Conservation (phyloP, 2,113 vertebrate species). For the Scalopus aquaticus region DNA sequence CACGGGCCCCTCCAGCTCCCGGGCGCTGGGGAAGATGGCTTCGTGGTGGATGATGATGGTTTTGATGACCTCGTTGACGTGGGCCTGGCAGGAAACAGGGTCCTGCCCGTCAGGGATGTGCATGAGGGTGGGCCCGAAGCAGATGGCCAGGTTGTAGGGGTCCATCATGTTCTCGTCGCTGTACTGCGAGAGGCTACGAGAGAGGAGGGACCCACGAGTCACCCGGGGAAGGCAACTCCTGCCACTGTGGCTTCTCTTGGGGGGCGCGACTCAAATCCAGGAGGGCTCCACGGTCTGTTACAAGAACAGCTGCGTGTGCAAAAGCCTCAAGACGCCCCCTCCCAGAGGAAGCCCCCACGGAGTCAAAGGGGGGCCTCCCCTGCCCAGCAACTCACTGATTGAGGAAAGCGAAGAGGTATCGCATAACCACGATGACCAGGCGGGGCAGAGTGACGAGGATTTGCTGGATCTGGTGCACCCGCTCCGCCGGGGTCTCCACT, state of each 20-base stretch:
- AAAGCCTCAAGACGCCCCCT: neutral
- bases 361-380: neutral
- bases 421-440: conserved; percentile 96
- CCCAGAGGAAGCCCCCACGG: neutral
- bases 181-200: conserved; percentile 94
- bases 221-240: conserved; percentile 19
- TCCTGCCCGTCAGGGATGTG: conserved; percentile 98
- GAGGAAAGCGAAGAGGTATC: conserved; percentile 99
- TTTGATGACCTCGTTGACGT: conserved; percentile 99
- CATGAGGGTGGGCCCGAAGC: conserved; percentile 99
- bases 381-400: conserved; percentile 92
- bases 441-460: conserved; percentile 93
- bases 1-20: conserved; percentile 95
- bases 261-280: neutral
- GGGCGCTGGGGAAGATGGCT: conserved; percentile 93
- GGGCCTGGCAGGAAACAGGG: conserved; percentile 97
- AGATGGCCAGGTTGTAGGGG: conserved; percentile 98
- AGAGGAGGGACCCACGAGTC: conserved; percentile 48
- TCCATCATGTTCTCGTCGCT: conserved; percentile 99
- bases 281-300: neutral
- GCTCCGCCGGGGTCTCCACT: conserved; percentile 91
- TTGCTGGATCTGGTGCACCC: conserved; percentile 96
- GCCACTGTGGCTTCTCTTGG: neutral
- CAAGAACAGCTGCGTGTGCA: neutral
- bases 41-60: conserved; percentile 97